phyloP scores from a whole-genome alignment of 2,113 vertebrate genomes.

The Callipepla californica region DNA sequence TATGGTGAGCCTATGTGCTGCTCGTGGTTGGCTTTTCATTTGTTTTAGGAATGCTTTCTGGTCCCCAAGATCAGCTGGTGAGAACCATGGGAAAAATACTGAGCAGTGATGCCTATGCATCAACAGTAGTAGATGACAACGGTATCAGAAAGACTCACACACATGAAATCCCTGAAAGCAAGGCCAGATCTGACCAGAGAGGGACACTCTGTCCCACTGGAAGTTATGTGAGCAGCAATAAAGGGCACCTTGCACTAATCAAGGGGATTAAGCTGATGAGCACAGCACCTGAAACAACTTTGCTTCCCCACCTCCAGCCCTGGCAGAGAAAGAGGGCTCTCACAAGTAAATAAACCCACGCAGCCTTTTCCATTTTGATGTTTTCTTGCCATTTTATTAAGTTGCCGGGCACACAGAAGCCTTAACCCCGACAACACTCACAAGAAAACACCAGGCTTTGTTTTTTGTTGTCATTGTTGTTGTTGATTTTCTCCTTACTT shows the following conservation, averaged over 20 bases:
- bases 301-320: conserved; percentile 58
- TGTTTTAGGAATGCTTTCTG: neutral
- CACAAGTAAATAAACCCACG: conserved; percentile 70
- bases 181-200: neutral
- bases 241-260: conserved; percentile 66
- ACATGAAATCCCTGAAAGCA: neutral
- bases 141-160: neutral
- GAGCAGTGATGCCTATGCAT: neutral
- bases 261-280: conserved; percentile 47
- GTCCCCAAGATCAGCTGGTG: neutral
- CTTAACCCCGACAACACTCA: conserved; percentile 52
- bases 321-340: conserved; percentile 68
- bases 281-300: conserved; percentile 79
- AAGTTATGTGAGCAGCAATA: neutral
- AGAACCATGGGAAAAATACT: neutral
- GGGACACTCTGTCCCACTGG: neutral
- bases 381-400: conserved; percentile 63
- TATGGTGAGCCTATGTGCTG: fast-evolving
- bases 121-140: neutral
- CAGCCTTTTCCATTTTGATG: conserved; percentile 63
- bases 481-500: neutral
- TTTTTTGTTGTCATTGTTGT: neutral
- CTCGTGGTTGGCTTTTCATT: too few species aligned
- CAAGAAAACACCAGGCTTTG: conserved; percentile 14
- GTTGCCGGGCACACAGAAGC: conserved; percentile 44